A percentile compares a stretch with the other conserved stretches of the same genome.
These are phyloP conservation scores for Rhingia rostrata DNA, from an alignment of 2,888 invertebrate species.

Conservation along the genomic window DNA sequence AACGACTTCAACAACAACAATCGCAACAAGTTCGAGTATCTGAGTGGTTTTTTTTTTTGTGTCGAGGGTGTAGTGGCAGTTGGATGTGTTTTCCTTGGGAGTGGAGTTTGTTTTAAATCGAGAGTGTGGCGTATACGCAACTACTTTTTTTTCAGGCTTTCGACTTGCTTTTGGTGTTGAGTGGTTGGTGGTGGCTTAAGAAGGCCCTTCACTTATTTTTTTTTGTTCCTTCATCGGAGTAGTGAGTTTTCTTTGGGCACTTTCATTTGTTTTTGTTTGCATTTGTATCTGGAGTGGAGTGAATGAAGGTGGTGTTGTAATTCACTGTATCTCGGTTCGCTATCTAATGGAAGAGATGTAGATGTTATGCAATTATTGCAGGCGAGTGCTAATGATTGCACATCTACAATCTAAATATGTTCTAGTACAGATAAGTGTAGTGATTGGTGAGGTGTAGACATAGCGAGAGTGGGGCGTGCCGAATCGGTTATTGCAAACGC, in stretches of 20 bases:
- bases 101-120: not conserved
- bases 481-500: not conserved
- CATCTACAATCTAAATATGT: not conserved
- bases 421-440: slow-evolving; percentile 8
- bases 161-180: slow-evolving; percentile 3
- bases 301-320: slow-evolving; percentile 13
- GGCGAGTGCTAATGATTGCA: slow-evolving; percentile 3
- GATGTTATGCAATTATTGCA: slow-evolving; percentile 25
- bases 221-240: slow-evolving; percentile 1
- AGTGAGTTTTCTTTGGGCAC: slow-evolving; percentile 20
- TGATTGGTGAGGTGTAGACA: not conserved
- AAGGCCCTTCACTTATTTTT: slow-evolving; percentile 49
- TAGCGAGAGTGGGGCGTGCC: not conserved
- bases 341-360: slow-evolving; percentile 12
- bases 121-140: slow-evolving; percentile 63
- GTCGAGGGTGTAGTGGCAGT: slow-evolving; percentile 12
- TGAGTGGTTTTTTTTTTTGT: slow-evolving; percentile 2
- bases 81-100: slow-evolving; percentile 12
- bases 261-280: slow-evolving; percentile 30
- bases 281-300: slow-evolving; percentile 13
- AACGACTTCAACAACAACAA: slow-evolving; percentile 31
- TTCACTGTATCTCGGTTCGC: slow-evolving; percentile 3
- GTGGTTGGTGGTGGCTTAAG: slow-evolving; percentile 20
- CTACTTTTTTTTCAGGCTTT: slow-evolving; percentile 31
- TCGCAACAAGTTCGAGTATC: not conserved